Conservation (phyloP, 1,140 invertebrate species). For the Drosophila erecta region DNA sequence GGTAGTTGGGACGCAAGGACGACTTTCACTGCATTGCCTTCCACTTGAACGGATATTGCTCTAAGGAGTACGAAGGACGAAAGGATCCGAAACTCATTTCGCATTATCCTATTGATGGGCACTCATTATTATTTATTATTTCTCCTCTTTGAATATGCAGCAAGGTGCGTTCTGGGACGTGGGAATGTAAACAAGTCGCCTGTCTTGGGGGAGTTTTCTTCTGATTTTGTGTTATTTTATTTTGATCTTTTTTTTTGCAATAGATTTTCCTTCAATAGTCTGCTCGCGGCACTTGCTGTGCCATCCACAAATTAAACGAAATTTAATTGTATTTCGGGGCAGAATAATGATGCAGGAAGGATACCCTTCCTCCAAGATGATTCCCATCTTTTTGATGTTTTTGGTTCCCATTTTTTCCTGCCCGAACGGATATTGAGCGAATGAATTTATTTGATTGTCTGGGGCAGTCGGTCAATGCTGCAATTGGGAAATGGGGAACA, state of each 20-base stretch:
- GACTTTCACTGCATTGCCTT: conserved; percentile 67
- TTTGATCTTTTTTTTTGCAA: conserved; percentile 35
- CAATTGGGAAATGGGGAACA: conserved; percentile 49
- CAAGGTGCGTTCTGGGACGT: conserved; percentile 66
- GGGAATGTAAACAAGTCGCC: conserved; percentile 75
- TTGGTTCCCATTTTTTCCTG: conserved; percentile 5
- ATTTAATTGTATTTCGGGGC: conserved; percentile 73
- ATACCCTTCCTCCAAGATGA: conserved; percentile 47
- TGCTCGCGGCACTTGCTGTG: conserved; percentile 48
- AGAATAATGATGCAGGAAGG: conserved; percentile 42
- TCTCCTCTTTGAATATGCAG: conserved; percentile 62
- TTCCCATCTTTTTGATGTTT: conserved; percentile 37
- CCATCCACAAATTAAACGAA: conserved; percentile 69
- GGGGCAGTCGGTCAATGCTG: conserved; percentile 29
- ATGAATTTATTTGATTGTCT: conserved; percentile 78
- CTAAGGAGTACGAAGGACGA: conserved; percentile 23
- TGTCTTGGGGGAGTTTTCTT: conserved; percentile 44
- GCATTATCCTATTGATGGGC: conserved; percentile 74
- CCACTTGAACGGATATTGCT: conserved; percentile 51
- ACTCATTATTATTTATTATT: conserved; percentile 79
- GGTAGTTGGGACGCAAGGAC: conserved; percentile 35
- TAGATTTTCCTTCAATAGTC: conserved; percentile 12
- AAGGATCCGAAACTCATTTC: conserved; percentile 71
- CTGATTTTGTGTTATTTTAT: conserved; percentile 19
- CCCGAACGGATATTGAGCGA: conserved; percentile 70